phyloP scores from a whole-genome alignment of 2,797 vertebrate genomes.

The Halcyon badia region DNA sequence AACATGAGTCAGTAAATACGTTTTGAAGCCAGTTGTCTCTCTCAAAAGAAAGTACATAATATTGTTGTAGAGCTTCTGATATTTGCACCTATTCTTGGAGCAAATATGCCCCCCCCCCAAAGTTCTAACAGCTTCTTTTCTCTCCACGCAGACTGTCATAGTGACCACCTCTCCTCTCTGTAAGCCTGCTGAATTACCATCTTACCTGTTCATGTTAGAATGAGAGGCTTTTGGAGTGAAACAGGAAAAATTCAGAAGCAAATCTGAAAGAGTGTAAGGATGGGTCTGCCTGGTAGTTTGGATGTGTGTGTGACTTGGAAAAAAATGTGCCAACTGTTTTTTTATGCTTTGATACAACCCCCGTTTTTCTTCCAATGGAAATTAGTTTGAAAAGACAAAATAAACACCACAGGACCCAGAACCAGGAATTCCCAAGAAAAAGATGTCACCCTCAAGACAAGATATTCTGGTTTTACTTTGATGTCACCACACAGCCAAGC shows the following conservation, averaged over 20 bases:
- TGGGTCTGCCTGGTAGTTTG: not conserved
- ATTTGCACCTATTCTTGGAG: not conserved
- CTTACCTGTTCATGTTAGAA: not conserved
- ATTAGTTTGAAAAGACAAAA: not conserved
- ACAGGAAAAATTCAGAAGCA: not conserved
- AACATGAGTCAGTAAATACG: not conserved
- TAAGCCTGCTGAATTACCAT: not conserved
- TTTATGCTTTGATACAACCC: not conserved
- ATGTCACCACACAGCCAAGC: not conserved
- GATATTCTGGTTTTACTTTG: not conserved
- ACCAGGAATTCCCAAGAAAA: not conserved
- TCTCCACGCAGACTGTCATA: not conserved
- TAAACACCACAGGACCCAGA: not conserved
- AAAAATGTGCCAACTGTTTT: not conserved
- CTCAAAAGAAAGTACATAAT: not conserved
- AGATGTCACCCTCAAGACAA: not conserved
- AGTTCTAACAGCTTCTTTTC: accelerated
- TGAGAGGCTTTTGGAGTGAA: not conserved
- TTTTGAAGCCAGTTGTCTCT: not conserved
- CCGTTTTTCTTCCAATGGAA: not conserved
- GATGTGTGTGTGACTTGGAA: not conserved
- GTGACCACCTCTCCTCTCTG: not conserved
- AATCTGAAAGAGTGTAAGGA: not conserved
- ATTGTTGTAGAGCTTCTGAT: not conserved
- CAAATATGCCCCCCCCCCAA: not conserved